These are phyloP conservation scores for Sitobion miscanthi DNA, from an alignment of 1,140 invertebrate genomes.

Conservation along the genomic window DNA sequence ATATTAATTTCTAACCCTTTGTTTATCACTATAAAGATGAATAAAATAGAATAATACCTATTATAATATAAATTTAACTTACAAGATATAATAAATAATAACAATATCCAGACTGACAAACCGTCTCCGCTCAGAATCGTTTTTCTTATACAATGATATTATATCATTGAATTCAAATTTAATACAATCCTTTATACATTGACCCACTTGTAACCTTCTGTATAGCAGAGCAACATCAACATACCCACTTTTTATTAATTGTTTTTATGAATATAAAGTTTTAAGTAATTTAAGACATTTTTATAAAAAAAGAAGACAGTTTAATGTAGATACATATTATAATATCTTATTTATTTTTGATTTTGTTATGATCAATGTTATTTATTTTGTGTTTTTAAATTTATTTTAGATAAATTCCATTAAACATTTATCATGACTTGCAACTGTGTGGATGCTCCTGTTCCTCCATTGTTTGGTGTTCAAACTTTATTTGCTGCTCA, in stretches of 20 bases:
- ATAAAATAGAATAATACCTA: too few species aligned
- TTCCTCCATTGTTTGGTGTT: conserved; percentile 70
- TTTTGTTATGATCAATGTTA: not conserved
- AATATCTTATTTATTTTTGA: not conserved
- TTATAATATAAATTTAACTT: too few species aligned
- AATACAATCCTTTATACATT: too few species aligned
- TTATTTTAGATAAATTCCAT: conserved; percentile 45
- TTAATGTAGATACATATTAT: not conserved
- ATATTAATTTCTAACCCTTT: too few species aligned
- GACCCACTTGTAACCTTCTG: too few species aligned
- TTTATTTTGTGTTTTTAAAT: conserved; percentile 16
- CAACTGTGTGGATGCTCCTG: conserved; percentile 42
- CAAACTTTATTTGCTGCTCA: conserved; percentile 89
- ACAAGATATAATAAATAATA: too few species aligned
- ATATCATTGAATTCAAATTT: too few species aligned
- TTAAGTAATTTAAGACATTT: not conserved
- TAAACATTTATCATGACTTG: conserved; percentile 37
- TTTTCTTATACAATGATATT: too few species aligned
- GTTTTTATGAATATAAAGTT: not conserved
- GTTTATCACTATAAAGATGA: too few species aligned
- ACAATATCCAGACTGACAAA: too few species aligned
- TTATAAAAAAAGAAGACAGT: not conserved
- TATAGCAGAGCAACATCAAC: too few species aligned
- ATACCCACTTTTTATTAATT: not conserved
- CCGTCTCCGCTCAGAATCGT: too few species aligned